These are phyloP conservation scores for Artemia sinica DNA, from an alignment of 2,888 invertebrate species.

Conservation along the genomic window DNA sequence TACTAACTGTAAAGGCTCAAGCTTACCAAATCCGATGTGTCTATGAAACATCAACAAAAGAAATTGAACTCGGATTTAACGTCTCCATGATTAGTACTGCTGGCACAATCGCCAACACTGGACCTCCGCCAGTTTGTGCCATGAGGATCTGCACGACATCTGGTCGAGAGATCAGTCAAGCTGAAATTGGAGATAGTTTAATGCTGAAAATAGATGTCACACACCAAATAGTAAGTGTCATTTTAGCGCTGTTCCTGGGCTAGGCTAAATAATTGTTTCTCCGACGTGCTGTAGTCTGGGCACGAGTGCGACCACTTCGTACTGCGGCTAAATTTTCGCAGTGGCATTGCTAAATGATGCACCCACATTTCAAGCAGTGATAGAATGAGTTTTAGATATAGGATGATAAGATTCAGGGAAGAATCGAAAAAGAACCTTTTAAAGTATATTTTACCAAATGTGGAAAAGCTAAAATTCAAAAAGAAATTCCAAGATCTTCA, in stretches of 20 bases:
- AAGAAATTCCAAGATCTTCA: no score
- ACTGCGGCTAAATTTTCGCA: no score
- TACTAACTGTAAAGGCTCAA: constrained; percentile 82
- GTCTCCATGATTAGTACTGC: constrained; percentile 88
- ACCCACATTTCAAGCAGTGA: no score
- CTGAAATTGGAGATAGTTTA: constrained; percentile 76
- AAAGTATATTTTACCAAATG: no score
- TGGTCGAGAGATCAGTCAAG: constrained; percentile 72
- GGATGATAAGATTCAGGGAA: no score
- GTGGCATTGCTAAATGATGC: no score
- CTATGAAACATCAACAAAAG: constrained; percentile 71
- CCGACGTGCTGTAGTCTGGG: no score
- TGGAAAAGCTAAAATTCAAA: no score
- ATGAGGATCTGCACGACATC: constrained; percentile 76
- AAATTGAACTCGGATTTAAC: constrained; percentile 78
- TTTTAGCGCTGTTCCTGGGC: neutral
- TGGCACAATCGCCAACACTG: constrained; percentile 84
- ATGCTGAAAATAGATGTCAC: constrained; percentile 67
- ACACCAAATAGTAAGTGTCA: constrained; percentile 43
- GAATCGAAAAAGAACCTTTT: no score
- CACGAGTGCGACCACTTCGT: no score
- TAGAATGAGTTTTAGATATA: no score
- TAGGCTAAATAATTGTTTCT: no score
- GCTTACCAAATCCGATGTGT: constrained; percentile 91
- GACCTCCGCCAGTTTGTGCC: constrained; percentile 75